These are phyloP conservation scores for Agonopterix arenella DNA, from an alignment of 2,888 invertebrate genomes.

Conservation along the genomic window DNA sequence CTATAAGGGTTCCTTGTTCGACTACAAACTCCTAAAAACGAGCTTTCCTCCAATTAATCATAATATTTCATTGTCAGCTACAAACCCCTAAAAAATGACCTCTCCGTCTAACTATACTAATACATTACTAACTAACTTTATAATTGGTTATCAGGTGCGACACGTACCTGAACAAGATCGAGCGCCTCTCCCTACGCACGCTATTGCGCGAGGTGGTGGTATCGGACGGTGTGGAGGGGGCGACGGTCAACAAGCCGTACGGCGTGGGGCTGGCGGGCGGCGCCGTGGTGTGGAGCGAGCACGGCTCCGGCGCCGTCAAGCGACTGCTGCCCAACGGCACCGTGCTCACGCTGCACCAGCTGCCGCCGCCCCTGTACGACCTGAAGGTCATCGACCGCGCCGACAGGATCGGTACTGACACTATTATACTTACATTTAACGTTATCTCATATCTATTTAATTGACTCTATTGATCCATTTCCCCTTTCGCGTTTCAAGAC, in stretches of 20 bases:
- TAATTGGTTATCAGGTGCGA: slow-evolving; percentile 72
- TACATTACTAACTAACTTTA: no score
- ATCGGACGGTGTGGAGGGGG: slow-evolving; percentile 35
- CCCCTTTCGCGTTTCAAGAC: no score
- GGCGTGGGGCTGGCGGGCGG: slow-evolving; percentile 80
- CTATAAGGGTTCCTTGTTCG: no score
- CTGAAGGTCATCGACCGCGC: slow-evolving; percentile 80
- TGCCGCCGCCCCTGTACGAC: slow-evolving; percentile 81
- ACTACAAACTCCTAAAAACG: not conserved
- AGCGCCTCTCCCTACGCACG: slow-evolving; percentile 60
- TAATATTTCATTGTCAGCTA: no score
- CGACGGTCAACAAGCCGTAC: slow-evolving; percentile 79
- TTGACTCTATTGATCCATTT: no score
- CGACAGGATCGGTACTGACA: slow-evolving; percentile 63
- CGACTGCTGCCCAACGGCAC: slow-evolving; percentile 79
- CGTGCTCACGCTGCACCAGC: slow-evolving; percentile 65
- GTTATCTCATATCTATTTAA: no score
- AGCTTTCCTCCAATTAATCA: no score
- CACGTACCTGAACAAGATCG: slow-evolving; percentile 80
- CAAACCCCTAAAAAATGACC: not conserved
- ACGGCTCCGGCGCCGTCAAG: slow-evolving; percentile 79
- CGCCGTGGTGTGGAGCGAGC: slow-evolving; percentile 83
- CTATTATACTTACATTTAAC: no score
- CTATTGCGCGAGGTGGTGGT: slow-evolving; percentile 56
- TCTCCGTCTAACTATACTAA: not conserved